A percentile compares a stretch with the other conserved stretches of the same genome.
These are phyloP conservation scores for Eretmocerus hayati DNA, from an alignment of 2,888 invertebrate species.

Conservation along the genomic window DNA sequence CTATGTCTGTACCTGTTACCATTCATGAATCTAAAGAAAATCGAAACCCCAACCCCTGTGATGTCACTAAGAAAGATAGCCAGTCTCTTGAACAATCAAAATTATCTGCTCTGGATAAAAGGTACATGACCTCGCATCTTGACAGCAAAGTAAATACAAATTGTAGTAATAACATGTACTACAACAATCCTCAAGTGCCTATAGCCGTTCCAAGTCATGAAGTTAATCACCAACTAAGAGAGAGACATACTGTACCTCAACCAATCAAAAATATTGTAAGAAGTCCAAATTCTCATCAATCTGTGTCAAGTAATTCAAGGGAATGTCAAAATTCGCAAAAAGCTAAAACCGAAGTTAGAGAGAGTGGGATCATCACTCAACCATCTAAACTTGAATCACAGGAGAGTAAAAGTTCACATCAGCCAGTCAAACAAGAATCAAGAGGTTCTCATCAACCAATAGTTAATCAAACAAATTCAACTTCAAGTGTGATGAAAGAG, in stretches of 20 bases:
- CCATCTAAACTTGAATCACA: conserved; percentile 12
- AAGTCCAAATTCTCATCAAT: no score
- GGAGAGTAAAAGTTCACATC: conserved; percentile 6
- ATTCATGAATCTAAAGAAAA: conserved; percentile 29
- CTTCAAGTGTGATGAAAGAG: no score
- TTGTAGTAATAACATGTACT: conserved; percentile 11
- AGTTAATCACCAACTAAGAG: conserved; percentile 11
- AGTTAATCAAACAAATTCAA: no score
- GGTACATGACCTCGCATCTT: not conserved
- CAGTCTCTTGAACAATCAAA: conserved; percentile 1
- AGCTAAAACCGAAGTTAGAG: no score
- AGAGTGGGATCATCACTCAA: no score
- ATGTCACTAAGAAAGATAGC: conserved; percentile 7
- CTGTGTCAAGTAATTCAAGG: no score
- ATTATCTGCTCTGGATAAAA: conserved; percentile 6
- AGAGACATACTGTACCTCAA: conserved; percentile 4
- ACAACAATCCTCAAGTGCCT: conserved; percentile 4
- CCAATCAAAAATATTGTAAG: conserved; percentile 3
- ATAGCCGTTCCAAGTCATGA: conserved; percentile 10
- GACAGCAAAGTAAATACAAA: conserved; percentile 12
- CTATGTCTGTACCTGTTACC: no score
- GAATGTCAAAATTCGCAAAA: no score
- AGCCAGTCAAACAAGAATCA: no score
- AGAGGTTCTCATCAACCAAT: no score
- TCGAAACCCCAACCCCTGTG: conserved; percentile 21